Evolutionary conservation across 35 echinoderm and acorn worm genomes (phyloP).

Genomic region (Ophiothrix spiculata): DNA sequence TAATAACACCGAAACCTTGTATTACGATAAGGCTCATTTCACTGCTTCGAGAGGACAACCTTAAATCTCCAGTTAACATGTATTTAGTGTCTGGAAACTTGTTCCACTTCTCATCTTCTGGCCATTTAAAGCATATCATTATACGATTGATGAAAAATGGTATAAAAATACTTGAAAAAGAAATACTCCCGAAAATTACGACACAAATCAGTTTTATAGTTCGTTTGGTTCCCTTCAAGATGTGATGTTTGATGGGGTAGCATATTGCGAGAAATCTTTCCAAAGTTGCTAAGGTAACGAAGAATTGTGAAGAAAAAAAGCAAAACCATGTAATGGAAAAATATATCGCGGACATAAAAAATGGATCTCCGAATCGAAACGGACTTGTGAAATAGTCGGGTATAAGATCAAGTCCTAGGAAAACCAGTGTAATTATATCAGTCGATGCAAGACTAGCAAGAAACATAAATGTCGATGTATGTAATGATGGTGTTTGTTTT

Average conservation of each 20-base stretch:
- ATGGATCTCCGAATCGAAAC: not conserved
- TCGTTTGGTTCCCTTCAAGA: not conserved
- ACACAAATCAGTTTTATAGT: not conserved
- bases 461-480: not conserved
- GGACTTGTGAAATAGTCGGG: not conserved
- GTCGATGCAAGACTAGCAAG: not conserved
- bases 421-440: not conserved
- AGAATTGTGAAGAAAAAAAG: not conserved
- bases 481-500: not conserved
- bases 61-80: too few relatives aligned
- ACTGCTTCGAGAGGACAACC: too few relatives aligned
- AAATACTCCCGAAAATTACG: too few relatives aligned
- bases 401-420: not conserved
- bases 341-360: not conserved
- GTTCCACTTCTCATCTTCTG: too few relatives aligned
- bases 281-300: not conserved
- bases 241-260: not conserved
- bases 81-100: too few relatives aligned
- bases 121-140: too few relatives aligned
- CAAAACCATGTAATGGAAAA: not conserved
- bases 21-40: too few relatives aligned
- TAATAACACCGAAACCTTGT: too few relatives aligned
- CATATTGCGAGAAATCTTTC: not conserved
- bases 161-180: too few relatives aligned
- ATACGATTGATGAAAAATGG: too few relatives aligned